These are phyloP conservation scores for Drosophila biarmipes DNA, from an alignment of 1,140 invertebrate species.

Conservation along the genomic window DNA sequence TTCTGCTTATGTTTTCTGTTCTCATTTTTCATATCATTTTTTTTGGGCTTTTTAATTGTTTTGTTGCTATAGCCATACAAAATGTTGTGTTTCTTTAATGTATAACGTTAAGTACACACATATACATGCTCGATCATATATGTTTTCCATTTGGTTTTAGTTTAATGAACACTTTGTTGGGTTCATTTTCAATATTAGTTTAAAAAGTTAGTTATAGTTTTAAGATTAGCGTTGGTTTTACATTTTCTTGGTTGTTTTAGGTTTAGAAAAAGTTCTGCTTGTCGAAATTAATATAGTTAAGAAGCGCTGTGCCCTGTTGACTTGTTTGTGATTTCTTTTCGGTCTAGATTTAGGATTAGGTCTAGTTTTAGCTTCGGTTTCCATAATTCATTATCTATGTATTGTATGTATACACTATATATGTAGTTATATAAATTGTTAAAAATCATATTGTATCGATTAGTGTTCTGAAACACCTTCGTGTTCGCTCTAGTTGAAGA, in stretches of 20 bases:
- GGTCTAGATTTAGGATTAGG: slow-evolving; percentile 49
- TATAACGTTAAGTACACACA: slow-evolving; percentile 51
- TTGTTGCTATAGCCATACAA: slow-evolving; percentile 72
- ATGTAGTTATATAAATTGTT: slow-evolving; percentile 65
- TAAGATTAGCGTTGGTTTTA: slow-evolving; percentile 66
- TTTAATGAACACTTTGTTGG: slow-evolving; percentile 83
- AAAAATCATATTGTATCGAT: slow-evolving; percentile 65
- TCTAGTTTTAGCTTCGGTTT: slow-evolving; percentile 43
- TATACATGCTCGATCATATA: slow-evolving; percentile 41
- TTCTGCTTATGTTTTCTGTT: slow-evolving; percentile 21
- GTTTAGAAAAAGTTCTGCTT: slow-evolving; percentile 73
- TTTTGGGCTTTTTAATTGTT: slow-evolving; percentile 9
- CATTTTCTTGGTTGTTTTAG: slow-evolving; percentile 46
- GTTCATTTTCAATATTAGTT: slow-evolving; percentile 82
- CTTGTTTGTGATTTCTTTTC: slow-evolving; percentile 65
- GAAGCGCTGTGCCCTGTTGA: slow-evolving; percentile 82
- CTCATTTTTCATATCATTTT: neutral
- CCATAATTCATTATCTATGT: slow-evolving; percentile 48
- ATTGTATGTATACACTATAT: slow-evolving; percentile 57
- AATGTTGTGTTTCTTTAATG: slow-evolving; percentile 66
- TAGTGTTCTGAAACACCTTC: slow-evolving; percentile 62
- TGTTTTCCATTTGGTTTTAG: slow-evolving; percentile 55
- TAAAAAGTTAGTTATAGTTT: slow-evolving; percentile 74
- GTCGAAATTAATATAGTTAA: slow-evolving; percentile 74
- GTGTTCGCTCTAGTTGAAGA: slow-evolving; percentile 58